Percentiles rank a stretch among this genome's conserved stretches.
phyloP scores from a whole-genome alignment of 2,113 vertebrate genomes.

The Labeo catla region DNA sequence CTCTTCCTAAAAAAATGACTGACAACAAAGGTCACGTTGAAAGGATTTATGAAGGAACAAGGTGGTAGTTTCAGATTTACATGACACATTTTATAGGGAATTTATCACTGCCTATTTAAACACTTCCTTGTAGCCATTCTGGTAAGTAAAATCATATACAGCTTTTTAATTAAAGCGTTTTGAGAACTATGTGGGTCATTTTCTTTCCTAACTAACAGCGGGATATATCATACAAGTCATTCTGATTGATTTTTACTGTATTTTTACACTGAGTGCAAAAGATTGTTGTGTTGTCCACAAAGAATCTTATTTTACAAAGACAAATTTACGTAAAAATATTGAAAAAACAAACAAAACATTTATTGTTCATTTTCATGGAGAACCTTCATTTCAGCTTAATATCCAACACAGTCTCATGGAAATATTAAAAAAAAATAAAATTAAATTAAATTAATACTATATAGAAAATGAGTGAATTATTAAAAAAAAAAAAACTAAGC shows the following conservation, averaged over 20 bases:
- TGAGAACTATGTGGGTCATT: not conserved
- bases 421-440: too few species aligned
- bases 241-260: too few species aligned
- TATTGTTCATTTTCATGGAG: too few species aligned
- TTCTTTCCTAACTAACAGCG: not conserved
- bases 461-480: not conserved
- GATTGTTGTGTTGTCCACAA: not conserved
- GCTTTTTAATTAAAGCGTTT: not conserved
- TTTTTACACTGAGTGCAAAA: too few species aligned
- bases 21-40: constrained; percentile 33
- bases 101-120: not conserved
- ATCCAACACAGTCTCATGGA: too few species aligned
- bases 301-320: not conserved
- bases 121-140: not conserved
- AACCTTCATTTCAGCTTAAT: too few species aligned
- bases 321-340: not conserved
- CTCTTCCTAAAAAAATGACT: constrained; percentile 3
- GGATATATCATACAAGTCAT: not conserved
- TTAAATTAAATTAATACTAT: not conserved
- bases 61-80: not conserved
- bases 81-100: constrained; percentile 2
- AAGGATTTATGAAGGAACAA: constrained; percentile 17
- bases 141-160: not conserved
- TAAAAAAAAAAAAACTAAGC: not conserved
- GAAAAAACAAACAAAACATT: too few species aligned